Base-by-base conservation (phyloP, 2,888 invertebrate genomes). In the Tyria jacobaeae region DNA sequence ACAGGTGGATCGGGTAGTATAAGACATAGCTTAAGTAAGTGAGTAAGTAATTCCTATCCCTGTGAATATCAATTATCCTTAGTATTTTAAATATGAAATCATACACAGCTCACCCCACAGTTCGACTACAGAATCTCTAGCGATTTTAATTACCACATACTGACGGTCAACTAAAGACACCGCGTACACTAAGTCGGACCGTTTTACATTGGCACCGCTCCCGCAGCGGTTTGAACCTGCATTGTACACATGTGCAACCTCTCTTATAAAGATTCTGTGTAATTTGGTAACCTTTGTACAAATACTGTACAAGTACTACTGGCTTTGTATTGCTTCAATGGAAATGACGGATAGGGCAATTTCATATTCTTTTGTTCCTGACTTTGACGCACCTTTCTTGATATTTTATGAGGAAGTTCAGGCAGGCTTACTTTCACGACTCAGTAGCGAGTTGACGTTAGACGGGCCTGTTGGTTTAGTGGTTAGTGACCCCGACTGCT, bases 351-450 rank as follows among this genome's bases (percentile, higher is more conserved):
- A 63, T 70, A 50, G 37, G 50, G 47, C 57, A 69, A 66, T 75
- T 62, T 63, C 57, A 56, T 70, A 62, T 62, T 64, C 62, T 66
- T 63, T 72, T 75, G 75, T 69, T 63, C n/a, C n/a, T n/a, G n/a
- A 41, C 15, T 44, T 58, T 60, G 55, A 64, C 39, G 50, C 37
- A 27, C 57, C 27, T 59, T 65, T 62, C 60, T 64, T 71, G 48
- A 62, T 61, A 64, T 69, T 71, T 57, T 54, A 61, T 68, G 41
- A 55, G 70, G n/a, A 73, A 60, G 41, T 67, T 60, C 67, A 44
- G 56, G 14, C 25, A 39, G 34, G 25, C 21, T 63, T 71, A 58
- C 41, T 57, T 59, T 62, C 63, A 65, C 35, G 59, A 49, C 51
- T 27, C 50, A 56, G 21, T n/a, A n/a, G n/a, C n/a, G n/a, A n/a